phyloP scores from a whole-genome alignment of 2,797 vertebrate genomes.

The Parotocinclus haroldoi region DNA sequence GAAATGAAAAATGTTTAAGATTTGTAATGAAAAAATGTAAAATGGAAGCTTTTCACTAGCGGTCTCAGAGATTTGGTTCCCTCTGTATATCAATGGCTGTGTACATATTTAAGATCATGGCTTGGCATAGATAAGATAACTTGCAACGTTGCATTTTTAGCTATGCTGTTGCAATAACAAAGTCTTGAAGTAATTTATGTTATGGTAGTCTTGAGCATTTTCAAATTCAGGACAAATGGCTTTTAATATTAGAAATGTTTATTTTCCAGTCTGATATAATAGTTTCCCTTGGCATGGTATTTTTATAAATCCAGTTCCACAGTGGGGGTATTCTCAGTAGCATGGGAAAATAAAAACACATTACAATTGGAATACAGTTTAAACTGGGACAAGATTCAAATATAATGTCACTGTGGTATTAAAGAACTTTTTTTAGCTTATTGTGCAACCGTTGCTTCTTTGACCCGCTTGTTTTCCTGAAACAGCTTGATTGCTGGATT shows the following conservation, averaged over 20 bases:
- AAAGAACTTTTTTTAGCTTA: neutral
- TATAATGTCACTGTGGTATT: neutral
- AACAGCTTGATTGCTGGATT: neutral
- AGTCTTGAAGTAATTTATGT: too few species aligned
- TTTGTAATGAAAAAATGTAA: too few species aligned
- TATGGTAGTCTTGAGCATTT: too few species aligned
- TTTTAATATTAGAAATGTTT: conserved; percentile 40
- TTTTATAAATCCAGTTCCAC: conserved; percentile 13
- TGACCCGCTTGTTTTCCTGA: neutral
- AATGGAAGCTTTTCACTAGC: too few species aligned
- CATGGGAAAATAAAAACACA: conserved; percentile 42
- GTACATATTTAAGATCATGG: too few species aligned
- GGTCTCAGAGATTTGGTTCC: too few species aligned
- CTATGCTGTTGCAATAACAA: too few species aligned
- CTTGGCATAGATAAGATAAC: too few species aligned
- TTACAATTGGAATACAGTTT: conserved; percentile 20
- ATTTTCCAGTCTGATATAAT: conserved; percentile 36
- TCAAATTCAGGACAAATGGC: neutral
- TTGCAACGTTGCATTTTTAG: too few species aligned
- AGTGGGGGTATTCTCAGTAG: conserved; percentile 23
- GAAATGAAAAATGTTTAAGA: too few species aligned
- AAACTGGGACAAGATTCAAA: neutral
- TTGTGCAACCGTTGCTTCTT: neutral
- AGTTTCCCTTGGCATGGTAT: conserved; percentile 42
- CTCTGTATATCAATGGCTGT: too few species aligned